Evolutionary conservation across 1,140 invertebrate genomes (phyloP), one percentile per base, ranked within the genome.

Genomic region (Drosophila trapezifrons): DNA sequence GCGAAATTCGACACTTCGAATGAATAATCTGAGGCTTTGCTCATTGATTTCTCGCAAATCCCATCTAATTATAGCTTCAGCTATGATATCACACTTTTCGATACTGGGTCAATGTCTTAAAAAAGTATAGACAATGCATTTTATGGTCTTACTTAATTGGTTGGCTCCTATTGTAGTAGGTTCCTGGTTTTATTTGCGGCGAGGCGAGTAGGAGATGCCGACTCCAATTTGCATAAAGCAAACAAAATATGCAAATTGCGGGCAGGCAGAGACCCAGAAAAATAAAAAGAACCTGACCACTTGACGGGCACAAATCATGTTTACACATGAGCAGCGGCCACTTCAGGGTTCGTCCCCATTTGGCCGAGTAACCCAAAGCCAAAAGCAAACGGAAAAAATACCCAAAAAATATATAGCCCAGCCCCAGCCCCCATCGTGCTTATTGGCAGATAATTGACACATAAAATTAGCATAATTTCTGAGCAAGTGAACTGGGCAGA

Each of bases 371-470:
- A 86, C 78, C 75, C 72, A 37, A 29, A 51, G 32, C 10, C 22
- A 29, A 49, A 32, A 1, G 29, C 2, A 37, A 49, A 18, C 47
- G 47, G 0, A 73, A 69, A 73, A 67, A 51, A 59, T 45, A 52
- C 29, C 51, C 13, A 43, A 54, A 27, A 29, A 56, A 66, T 40
- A 32, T 38, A 63, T n/a, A n/a, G 63, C 35, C 22, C 42, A 25
- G 37, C 29, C 37, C 52, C 47, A 22, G 37, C 29, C 38, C 52
- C 47, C 42, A 18, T 45, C 67, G 69, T 80, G 76, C 84, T 89
- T 89, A 89, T 89, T 89, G 84, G 84, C 84, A 89, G 84, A 89
- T 89, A 89, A 89, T 89, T 89, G 84, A 89, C 84, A 89, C 80
- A 89, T 84, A 89, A 89, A 89, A 89, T 89, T 89, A 84, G 80